These are phyloP conservation scores for Tarsius wallacei DNA, from an alignment of 2,797 vertebrate genomes.

Conservation along the genomic window DNA sequence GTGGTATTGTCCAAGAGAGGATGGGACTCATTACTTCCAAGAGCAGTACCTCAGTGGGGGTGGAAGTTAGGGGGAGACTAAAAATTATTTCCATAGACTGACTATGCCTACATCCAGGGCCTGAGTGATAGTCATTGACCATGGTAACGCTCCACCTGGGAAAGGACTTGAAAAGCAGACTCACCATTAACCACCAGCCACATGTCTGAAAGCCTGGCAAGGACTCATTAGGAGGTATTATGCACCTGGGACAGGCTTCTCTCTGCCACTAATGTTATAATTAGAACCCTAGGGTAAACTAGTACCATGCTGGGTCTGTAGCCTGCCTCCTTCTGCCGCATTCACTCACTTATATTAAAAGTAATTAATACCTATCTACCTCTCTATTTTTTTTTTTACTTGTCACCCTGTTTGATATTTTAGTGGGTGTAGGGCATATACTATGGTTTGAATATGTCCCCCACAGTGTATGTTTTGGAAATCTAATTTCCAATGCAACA, in stretches of 20 bases:
- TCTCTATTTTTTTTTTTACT: constrained; percentile 49
- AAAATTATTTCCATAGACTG: constrained; percentile 14
- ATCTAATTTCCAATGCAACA: background rate
- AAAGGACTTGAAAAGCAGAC: background rate
- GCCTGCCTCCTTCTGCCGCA: background rate
- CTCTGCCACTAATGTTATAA: background rate
- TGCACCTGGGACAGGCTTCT: background rate
- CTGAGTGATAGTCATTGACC: constrained; percentile 3
- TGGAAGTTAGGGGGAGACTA: background rate
- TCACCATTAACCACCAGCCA: background rate
- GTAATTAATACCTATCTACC: background rate
- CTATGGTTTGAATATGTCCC: background rate
- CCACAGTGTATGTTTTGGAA: background rate
- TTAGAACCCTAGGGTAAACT: background rate
- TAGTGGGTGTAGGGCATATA: background rate
- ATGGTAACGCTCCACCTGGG: background rate
- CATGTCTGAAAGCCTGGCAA: constrained; percentile 7
- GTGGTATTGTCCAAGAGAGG: background rate
- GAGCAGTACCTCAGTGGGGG: background rate
- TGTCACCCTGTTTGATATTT: background rate
- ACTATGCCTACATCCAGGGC: background rate
- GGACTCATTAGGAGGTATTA: constrained; percentile 22
- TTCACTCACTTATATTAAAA: background rate
- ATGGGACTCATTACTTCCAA: constrained; percentile 10
- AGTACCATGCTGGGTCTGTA: background rate